Evolutionary conservation across 1,140 invertebrate genomes (phyloP).

Genomic region (Bombus confusus): DNA sequence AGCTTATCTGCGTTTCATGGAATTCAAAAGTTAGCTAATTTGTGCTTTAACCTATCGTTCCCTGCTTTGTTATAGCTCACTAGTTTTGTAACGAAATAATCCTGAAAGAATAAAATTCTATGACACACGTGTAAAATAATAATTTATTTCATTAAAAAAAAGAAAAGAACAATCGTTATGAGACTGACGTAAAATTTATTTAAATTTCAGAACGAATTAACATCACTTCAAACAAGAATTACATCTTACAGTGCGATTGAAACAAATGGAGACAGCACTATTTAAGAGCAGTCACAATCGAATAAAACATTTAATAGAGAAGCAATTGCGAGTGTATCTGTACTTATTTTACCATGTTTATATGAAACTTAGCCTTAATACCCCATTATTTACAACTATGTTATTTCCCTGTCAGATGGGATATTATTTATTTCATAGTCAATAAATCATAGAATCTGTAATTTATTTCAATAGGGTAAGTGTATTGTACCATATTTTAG

Average conservation of each 20-base stretch:
- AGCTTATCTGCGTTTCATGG: not conserved
- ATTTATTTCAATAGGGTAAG: not conserved
- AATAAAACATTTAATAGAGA: not conserved
- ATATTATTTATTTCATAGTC: not conserved
- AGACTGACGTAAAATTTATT: not conserved
- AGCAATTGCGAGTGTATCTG: not conserved
- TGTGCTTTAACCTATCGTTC: not conserved
- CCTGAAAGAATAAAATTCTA: no score
- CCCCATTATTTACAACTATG: not conserved
- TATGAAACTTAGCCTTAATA: not conserved
- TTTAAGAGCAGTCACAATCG: not conserved
- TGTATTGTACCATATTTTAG: not conserved
- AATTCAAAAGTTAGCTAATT: not conserved
- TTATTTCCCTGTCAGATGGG: not conserved
- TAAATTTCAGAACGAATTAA: constrained; percentile 39
- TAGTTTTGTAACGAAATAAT: not conserved
- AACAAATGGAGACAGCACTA: not conserved
- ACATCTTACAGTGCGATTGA: constrained; percentile 15
- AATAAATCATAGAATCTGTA: not conserved
- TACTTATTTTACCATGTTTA: not conserved
- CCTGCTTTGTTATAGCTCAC: not conserved
- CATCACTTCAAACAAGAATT: constrained; percentile 7
- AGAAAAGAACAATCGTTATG: not conserved
- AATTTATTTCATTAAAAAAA: not conserved
- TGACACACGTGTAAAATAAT: not conserved